Percentiles rank a stretch among this genome's conserved stretches.
Evolutionary conservation across 1,140 invertebrate genomes (phyloP).

Genomic region (Araneus ventricosus): DNA sequence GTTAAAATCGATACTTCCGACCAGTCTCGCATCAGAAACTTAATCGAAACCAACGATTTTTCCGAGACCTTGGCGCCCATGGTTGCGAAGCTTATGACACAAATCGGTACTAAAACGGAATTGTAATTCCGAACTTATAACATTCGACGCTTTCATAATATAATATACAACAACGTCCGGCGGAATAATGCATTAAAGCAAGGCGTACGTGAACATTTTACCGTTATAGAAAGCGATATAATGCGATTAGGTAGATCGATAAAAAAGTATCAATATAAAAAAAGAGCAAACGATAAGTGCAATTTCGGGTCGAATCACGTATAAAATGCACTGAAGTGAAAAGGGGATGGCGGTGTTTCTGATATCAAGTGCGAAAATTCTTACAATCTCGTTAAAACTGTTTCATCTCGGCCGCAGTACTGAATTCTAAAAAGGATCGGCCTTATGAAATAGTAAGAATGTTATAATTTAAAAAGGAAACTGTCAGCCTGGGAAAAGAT

Average conservation of each 20-base stretch:
- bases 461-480: slow-evolving; percentile 23
- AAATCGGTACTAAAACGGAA: slow-evolving; percentile 39
- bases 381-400: slow-evolving; percentile 27
- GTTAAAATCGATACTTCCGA: background rate
- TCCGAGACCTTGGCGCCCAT: slow-evolving; percentile 23
- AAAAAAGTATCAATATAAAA: slow-evolving; percentile 19
- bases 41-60: slow-evolving; percentile 45
- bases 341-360: slow-evolving; percentile 11
- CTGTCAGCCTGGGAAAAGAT: background rate
- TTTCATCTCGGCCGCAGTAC: background rate
- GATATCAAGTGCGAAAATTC: slow-evolving; percentile 38
- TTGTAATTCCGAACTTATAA: slow-evolving; percentile 48
- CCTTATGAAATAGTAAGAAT: slow-evolving; percentile 9
- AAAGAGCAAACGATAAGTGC: slow-evolving; percentile 33
- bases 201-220: slow-evolving; percentile 43
- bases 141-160: background rate
- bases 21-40: slow-evolving; percentile 25
- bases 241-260: slow-evolving; percentile 17
- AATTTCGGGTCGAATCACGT: slow-evolving; percentile 33
- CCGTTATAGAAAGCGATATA: slow-evolving; percentile 14
- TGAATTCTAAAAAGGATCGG: background rate
- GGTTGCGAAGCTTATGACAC: slow-evolving; percentile 25
- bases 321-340: slow-evolving; percentile 37
- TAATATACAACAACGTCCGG: background rate
- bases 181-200: slow-evolving; percentile 43